Evolutionary conservation across 2,113 vertebrate species (phyloP), one percentile per base, ranked within the genome.

Genomic region (Calypte anna): DNA sequence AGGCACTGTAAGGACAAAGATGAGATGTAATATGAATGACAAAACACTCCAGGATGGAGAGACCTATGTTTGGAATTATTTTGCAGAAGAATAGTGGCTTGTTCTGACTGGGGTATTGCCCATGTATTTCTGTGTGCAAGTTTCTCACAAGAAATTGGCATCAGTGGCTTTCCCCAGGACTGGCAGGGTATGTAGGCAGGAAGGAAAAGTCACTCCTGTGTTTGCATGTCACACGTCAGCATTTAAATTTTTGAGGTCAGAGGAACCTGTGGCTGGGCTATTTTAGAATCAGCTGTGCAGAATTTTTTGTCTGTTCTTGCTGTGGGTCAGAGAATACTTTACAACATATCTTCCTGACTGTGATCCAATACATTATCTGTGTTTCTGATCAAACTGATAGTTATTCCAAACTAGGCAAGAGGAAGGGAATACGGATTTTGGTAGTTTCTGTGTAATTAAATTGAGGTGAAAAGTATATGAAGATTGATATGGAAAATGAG

Each of bases 231-330:
- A 83, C 15, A 0, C 40, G 76, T 31, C 72, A 74, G 63, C 80
- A 78, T 90, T 76, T 93, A 62, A 18, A 51, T 77, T 70, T 89
- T 88, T 93, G 82, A 95, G 94, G 84, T 95, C 78, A 76, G 87
- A 68, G 40, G 62, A 91, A 64, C 63, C 84, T 96, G 90, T 94
- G 85, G 90, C 91, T 91, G 66, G 81, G 66, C 38, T 89, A 84
- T 91, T 92, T 64, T n/a, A 63, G 67, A 81, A 54, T 84, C 4
- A 2, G 77, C 76, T 92, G 94, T 94, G 84, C 81, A 74, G 73
- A 89, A 27, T 31, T 84, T 88, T 38, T 43, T 64, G 22, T 70
- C 20, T 68, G n/a, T 83, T 94, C 57, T 66, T 77, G 61, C 64
- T 88, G n/a, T 86, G 78, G 90, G 81, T 92, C 62, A 75, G 85